Evolutionary conservation across 2,797 vertebrate genomes (phyloP), one percentile per base, ranked within the genome.

Genomic region (Anguilla obscura): DNA sequence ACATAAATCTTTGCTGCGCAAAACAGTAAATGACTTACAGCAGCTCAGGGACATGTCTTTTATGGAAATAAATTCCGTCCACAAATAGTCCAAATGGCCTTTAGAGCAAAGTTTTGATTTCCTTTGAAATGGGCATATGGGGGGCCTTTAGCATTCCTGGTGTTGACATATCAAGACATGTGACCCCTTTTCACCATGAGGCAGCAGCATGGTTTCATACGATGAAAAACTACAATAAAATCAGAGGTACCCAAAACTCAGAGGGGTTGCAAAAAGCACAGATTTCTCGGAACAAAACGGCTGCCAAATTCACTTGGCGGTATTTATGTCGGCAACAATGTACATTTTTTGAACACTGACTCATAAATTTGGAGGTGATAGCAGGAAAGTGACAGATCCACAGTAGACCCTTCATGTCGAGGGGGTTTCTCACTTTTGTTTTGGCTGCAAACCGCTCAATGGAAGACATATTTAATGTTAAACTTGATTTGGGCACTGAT

Each of bases 401-500:
- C 84, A 86, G 79, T 45, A 86, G 60, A 1, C 87, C 84, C 86
- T 89, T 71, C 87, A 90, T 88, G 86, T 76, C 60, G n/a, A 27
- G 58, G 89, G 84, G 89, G 92, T 91, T 89, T 85, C 52, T 60
- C 85, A 84, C 60, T 83, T 14, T 30, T 94, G 92, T 93, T 95
- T 94, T 94, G 91, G 80, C 90, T 95, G 89, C 90, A 87, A 90
- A 87, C 2, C 1, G 27, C 76, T 90, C 1, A 94, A 93, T 91
- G 91, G 91, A 91, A 84, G 69, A 91, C 91, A 93, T 94, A 93
- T 92, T 91, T 90, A 92, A 92, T 91, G 91, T 93, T 94, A 91
- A 69, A 82, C 83, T 89, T 90, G 94, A 96, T 95, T 93, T 94
- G 94, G 92, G 89, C 93, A 94, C 93, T 86, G 94, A 96, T 96